These are phyloP conservation scores for Sabellastarte sp. DNA, from an alignment of 2,888 invertebrate genomes.

Conservation along the genomic window DNA sequence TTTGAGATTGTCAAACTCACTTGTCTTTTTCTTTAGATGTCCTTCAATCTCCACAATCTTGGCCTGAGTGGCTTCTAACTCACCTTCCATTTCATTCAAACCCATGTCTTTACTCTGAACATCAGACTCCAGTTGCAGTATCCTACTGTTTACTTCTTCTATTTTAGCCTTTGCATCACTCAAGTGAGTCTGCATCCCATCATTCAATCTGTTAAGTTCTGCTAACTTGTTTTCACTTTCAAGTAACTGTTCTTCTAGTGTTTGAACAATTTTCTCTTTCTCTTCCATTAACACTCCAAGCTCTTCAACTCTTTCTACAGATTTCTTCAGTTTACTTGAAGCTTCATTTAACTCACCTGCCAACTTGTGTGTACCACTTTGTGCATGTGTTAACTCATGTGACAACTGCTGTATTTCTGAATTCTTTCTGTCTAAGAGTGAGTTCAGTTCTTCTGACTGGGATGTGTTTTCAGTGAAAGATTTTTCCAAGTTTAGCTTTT, in stretches of 20 bases:
- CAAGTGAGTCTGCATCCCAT: neutral
- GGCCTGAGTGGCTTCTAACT: neutral
- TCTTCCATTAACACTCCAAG: neutral
- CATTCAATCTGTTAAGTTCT: neutral
- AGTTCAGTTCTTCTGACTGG: neutral
- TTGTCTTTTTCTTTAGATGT: neutral
- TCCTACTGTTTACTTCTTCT: neutral
- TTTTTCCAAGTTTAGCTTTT: neutral
- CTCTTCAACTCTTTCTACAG: neutral
- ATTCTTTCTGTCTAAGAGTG: neutral
- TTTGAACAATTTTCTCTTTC: too few species aligned
- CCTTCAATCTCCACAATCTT: neutral
- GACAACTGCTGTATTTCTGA: neutral
- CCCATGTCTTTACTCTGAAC: neutral
- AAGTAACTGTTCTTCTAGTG: too few species aligned
- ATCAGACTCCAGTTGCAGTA: neutral
- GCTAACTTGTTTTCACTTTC: neutral
- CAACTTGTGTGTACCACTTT: neutral
- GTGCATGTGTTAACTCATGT: neutral
- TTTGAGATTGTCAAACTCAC: neutral
- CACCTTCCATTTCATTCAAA: neutral
- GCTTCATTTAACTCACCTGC: neutral
- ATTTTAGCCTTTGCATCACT: neutral
- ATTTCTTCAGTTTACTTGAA: neutral
- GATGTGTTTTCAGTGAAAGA: neutral